Evolutionary conservation across 2,888 invertebrate species (phyloP).

Genomic region (Beris morrisii): DNA sequence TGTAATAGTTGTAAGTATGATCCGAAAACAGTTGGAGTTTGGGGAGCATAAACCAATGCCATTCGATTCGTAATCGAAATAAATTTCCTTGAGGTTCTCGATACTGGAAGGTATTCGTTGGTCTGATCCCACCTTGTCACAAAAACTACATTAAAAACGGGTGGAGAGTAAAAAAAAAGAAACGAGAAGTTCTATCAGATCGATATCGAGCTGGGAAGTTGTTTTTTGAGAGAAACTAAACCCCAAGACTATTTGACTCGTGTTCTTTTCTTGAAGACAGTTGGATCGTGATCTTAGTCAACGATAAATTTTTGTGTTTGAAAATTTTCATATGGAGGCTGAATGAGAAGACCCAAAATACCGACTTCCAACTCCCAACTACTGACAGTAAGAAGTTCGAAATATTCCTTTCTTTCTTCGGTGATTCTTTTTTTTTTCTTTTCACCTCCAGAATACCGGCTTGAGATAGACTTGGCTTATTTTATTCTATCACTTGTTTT

Average conservation of each 20-base stretch:
- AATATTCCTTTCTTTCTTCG: background rate
- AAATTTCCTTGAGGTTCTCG: no score
- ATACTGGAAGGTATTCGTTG: no score
- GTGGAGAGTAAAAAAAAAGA: background rate
- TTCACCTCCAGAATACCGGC: background rate
- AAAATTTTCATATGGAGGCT: conserved; percentile 14
- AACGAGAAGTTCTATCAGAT: background rate
- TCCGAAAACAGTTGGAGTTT: no score
- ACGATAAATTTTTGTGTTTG: conserved; percentile 30
- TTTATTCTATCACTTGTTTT: conserved; percentile 29
- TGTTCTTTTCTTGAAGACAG: conserved; percentile 35
- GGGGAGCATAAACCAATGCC: no score
- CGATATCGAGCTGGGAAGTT: conserved; percentile 7
- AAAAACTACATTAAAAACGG: no score
- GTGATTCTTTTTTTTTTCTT: background rate
- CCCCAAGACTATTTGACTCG: conserved; percentile 16
- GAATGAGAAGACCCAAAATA: conserved; percentile 4
- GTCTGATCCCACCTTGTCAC: no score
- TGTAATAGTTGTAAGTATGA: no score
- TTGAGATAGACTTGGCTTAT: conserved; percentile 17
- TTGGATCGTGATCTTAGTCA: conserved; percentile 36
- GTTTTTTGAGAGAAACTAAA: background rate
- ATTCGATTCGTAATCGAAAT: no score
- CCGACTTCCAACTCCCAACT: background rate
- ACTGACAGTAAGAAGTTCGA: background rate